These are phyloP conservation scores for Mechanitis messenoides DNA, from an alignment of 2,888 invertebrate species.

Conservation along the genomic window DNA sequence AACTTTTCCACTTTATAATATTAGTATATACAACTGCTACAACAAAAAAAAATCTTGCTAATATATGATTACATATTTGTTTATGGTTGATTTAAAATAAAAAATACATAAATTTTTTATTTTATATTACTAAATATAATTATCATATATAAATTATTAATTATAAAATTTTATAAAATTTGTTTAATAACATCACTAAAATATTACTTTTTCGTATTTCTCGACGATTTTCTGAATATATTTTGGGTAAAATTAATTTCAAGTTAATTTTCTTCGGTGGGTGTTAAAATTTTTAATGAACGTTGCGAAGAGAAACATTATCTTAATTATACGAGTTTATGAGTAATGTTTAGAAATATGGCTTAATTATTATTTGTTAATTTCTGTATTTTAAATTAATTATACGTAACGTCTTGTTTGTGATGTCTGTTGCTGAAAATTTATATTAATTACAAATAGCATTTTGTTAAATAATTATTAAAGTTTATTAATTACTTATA, in stretches of 20 bases:
- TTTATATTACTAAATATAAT: too few species aligned
- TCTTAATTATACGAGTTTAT: slow-evolving; percentile 16
- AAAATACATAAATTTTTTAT: too few species aligned
- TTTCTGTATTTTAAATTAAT: neutral
- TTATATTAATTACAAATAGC: too few species aligned
- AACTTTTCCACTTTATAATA: too few species aligned
- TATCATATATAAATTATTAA: too few species aligned
- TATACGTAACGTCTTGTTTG: neutral
- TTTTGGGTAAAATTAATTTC: slow-evolving; percentile 18
- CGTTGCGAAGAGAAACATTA: slow-evolving; percentile 15
- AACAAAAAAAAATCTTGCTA: too few species aligned
- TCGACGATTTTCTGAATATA: slow-evolving; percentile 7
- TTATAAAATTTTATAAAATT: too few species aligned
- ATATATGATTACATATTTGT: neutral
- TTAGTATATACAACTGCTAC: too few species aligned
- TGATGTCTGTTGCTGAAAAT: too few species aligned
- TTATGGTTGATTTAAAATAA: neutral
- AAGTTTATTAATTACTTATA: too few species aligned
- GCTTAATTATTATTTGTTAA: neutral
- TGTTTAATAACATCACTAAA: too few species aligned
- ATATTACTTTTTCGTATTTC: neutral
- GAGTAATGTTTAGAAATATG: slow-evolving; percentile 3
- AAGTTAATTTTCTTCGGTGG: slow-evolving; percentile 20
- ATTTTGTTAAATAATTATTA: too few species aligned
- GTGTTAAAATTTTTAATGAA: slow-evolving; percentile 23